phyloP scores from a whole-genome alignment of 1,140 invertebrate species.

The Periplaneta americana region DNA sequence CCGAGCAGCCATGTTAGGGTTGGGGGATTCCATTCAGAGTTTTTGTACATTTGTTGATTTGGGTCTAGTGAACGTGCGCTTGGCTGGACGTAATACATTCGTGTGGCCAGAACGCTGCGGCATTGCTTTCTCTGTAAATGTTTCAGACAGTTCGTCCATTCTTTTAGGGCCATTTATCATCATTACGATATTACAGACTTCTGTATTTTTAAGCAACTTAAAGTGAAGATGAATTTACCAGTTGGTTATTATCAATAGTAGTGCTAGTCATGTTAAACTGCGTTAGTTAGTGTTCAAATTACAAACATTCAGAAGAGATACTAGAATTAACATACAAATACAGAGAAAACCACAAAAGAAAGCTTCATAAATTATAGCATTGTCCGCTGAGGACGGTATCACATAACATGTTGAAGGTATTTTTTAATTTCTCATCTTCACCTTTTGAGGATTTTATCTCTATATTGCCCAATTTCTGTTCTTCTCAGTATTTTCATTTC shows the following conservation, averaged over 20 bases:
- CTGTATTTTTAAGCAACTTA: not conserved
- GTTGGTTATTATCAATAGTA: not conserved
- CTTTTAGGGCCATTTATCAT: not conserved
- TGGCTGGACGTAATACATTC: not conserved
- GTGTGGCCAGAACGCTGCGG: not conserved
- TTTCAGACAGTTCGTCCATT: not conserved
- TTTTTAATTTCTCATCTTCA: not conserved
- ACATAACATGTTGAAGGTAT: not conserved
- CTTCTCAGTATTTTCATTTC: not conserved
- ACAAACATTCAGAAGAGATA: not conserved
- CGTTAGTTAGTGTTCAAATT: not conserved
- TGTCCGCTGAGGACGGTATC: not conserved
- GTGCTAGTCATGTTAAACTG: not conserved
- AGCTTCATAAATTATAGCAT: not conserved
- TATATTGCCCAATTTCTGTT: not conserved
- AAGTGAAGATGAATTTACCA: not conserved
- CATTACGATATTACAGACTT: not conserved
- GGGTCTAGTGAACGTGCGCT: not conserved
- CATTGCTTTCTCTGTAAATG: not conserved
- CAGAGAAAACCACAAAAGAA: not conserved
- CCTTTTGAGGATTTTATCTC: not conserved
- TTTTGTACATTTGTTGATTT: not conserved
- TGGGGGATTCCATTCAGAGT: not conserved
- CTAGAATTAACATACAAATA: not conserved
- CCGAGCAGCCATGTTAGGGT: not conserved